Evolutionary conservation across 2,888 invertebrate species (phyloP), one percentile per base, ranked within the genome.

Genomic region (Drosophila kambysellisi): DNA sequence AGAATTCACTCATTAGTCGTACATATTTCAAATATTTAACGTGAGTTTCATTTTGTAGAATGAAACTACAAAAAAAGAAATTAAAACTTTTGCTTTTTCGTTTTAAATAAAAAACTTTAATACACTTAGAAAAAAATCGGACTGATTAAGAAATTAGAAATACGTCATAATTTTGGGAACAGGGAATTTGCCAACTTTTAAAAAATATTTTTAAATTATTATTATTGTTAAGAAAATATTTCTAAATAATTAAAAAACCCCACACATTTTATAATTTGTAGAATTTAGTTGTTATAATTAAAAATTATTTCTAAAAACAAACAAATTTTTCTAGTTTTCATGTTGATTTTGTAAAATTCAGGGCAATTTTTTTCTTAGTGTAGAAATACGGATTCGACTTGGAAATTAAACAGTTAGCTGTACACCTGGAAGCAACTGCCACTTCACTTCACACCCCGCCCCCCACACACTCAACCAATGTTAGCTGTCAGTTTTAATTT

Each of bases 391-490:
- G 7, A 37, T 33, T 35, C 58, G 62, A 57, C 80, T 76, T 29
- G 61, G 39, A 64, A 50, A 62, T 65, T 56, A 66, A 76, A 63
- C 70, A 68, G 57, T 37, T 51, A 51, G 29, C 17, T 6, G 29
- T 33, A 9, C 33, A 69, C 54, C 54, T 61, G 39, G 39, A 12
- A 12, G 25, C 51, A 39, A 11, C 37, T 35, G 3, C 4, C 7
- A 25, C 8, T 25, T 8, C 20, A 43, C 11, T 43, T 20, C 20
- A 11, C 2, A 12, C 25, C 2, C 7, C 4, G n/a, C 8, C 32
- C 29, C 20, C 15, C 9, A 1, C 11, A 7, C 35, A 15, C n/a
- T 11, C 15, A 15, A n/a, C 4, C 29, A 46, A 6, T 12, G n/a
- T 20, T 15, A 54, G 17, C 43, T 59, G 70, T 41, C 41, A 35